Conservation (phyloP, 2,113 vertebrate species). For the Rousettus leschenaultii region DNA sequence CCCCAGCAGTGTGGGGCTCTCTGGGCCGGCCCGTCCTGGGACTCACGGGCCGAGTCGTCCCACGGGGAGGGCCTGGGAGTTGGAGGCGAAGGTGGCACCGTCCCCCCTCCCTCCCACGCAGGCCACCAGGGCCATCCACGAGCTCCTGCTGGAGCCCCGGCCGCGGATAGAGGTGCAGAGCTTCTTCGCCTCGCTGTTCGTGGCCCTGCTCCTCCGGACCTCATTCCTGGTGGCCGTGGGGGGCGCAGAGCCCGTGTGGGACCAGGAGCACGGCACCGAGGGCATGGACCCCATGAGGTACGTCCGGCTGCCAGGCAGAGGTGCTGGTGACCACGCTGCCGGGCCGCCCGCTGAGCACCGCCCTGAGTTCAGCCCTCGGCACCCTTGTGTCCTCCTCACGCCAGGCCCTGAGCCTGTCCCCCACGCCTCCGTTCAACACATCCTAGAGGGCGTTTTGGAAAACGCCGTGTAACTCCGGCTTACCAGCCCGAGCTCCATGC, state of each 20-base stretch:
- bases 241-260: accelerated
- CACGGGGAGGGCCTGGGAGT: accelerated
- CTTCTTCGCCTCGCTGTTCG: slow-evolving; percentile 32
- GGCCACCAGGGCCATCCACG: slow-evolving; percentile 54
- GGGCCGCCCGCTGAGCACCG: too few relatives aligned
- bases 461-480: too few relatives aligned
- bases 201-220: slow-evolving; percentile 43
- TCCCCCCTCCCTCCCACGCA: neutral
- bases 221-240: neutral
- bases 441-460: too few relatives aligned
- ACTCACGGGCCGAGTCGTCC: neutral
- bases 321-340: neutral
- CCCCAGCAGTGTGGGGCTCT: neutral
- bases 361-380: too few relatives aligned
- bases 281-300: slow-evolving; percentile 48
- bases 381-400: accelerated
- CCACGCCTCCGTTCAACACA: too few relatives aligned
- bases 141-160: slow-evolving; percentile 43
- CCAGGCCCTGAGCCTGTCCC: too few relatives aligned
- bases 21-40: neutral
- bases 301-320: too few relatives aligned
- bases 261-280: accelerated
- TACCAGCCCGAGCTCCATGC: too few relatives aligned
- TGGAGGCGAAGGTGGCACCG: accelerated
- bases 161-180: slow-evolving; percentile 26